Evolutionary conservation across 2,888 invertebrate species (phyloP).

Genomic region (Copidosoma aretas): DNA sequence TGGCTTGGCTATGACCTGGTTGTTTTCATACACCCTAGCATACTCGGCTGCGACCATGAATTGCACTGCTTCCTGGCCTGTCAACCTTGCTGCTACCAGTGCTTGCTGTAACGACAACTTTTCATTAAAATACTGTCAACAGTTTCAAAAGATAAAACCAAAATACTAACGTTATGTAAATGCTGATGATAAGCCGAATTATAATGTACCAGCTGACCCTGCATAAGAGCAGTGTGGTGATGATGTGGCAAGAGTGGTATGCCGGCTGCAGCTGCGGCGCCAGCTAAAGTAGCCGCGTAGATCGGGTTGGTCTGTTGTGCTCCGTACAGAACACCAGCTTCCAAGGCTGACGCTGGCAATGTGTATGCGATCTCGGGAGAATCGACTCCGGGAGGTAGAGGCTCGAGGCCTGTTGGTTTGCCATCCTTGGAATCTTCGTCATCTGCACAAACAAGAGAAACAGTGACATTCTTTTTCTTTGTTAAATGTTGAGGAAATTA

Average conservation of each 20-base stretch:
- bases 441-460: background rate
- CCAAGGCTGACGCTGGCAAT: conserved; percentile 51
- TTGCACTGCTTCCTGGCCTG: conserved; percentile 55
- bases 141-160: background rate
- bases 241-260: conserved; percentile 52
- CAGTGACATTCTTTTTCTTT: background rate
- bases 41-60: conserved; percentile 57
- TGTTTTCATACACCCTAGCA: conserved; percentile 55
- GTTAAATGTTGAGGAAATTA: background rate
- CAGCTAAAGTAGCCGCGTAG: conserved; percentile 55
- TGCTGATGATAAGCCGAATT: conserved; percentile 54
- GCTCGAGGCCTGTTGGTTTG: conserved; percentile 66
- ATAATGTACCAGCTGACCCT: conserved; percentile 58
- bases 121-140: background rate
- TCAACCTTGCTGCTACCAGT: conserved; percentile 54
- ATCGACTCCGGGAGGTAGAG: conserved; percentile 67
- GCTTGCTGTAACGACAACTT: conserved; percentile 48
- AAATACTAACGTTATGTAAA: conserved; percentile 55
- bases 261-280: conserved; percentile 54
- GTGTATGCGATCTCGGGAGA: conserved; percentile 60
- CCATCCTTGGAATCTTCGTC: conserved; percentile 38
- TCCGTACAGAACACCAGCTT: conserved; percentile 53
- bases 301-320: conserved; percentile 54
- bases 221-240: conserved; percentile 52
- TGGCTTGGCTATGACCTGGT: conserved; percentile 59